phyloP scores from a whole-genome alignment of 2,797 vertebrate species.

The Spheniscus humboldti region DNA sequence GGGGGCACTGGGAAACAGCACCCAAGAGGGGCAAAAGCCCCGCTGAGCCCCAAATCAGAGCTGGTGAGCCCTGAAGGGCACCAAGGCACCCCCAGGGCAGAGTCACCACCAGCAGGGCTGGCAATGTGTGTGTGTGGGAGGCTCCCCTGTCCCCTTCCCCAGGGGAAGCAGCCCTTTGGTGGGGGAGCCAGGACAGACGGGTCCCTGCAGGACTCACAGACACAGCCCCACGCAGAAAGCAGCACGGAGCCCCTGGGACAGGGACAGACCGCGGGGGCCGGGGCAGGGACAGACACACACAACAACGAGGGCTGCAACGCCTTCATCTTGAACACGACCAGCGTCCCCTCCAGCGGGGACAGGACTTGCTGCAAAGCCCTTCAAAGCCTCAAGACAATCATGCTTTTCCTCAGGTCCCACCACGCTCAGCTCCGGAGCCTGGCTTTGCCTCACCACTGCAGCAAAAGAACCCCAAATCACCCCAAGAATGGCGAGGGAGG shows the following conservation, averaged over 20 bases:
- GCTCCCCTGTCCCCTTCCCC: not conserved
- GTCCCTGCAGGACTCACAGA: not conserved
- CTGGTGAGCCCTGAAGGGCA: rapidly evolving
- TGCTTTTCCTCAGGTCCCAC: rapidly evolving
- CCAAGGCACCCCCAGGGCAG: rapidly evolving
- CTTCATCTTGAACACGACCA: too few species aligned
- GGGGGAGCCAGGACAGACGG: not conserved
- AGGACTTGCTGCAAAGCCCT: not conserved
- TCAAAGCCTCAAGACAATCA: not conserved
- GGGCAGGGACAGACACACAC: too few species aligned
- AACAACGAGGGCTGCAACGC: not conserved
- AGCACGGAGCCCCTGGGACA: not conserved
- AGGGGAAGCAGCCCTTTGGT: not conserved
- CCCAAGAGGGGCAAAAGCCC: too few species aligned
- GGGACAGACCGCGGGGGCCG: not conserved
- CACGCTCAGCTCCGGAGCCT: rapidly evolving
- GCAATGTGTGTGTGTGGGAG: too few species aligned
- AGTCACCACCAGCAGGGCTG: not conserved
- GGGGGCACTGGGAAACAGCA: not conserved
- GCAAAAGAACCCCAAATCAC: too few species aligned
- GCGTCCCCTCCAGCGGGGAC: not conserved
- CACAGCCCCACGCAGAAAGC: not conserved
- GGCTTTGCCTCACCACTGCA: rapidly evolving
- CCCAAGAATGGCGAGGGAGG: rapidly evolving
- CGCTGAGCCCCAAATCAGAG: too few species aligned